Conservation (phyloP, 2,113 vertebrate genomes). For the Heloderma charlesbogerti region DNA sequence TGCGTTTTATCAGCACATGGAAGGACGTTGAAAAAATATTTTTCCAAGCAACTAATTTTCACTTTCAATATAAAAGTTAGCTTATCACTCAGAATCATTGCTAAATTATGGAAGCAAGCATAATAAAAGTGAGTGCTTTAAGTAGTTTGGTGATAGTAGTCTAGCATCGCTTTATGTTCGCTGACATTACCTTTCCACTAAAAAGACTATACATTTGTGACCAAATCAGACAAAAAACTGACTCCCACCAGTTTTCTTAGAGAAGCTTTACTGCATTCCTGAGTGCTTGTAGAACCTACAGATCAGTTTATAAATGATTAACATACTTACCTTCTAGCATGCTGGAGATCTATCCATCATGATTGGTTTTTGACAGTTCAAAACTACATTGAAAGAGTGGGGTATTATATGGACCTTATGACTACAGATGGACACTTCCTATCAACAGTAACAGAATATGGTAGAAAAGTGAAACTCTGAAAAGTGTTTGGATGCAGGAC, state of each 20-base stretch:
- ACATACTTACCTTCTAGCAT: constrained; percentile 67
- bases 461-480: constrained; percentile 1
- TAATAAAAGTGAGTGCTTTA: constrained; percentile 1
- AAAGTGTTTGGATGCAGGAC: constrained; percentile 8
- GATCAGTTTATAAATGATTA: constrained; percentile 78
- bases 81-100: not conserved
- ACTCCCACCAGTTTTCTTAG: constrained; percentile 74
- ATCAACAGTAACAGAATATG: not conserved
- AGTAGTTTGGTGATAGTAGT: not conserved
- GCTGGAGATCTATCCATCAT: constrained; percentile 63
- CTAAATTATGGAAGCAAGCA: not conserved
- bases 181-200: not conserved
- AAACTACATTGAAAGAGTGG: constrained; percentile 33
- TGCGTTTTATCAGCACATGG: not conserved
- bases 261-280: constrained; percentile 75
- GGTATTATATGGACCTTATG: constrained; percentile 17
- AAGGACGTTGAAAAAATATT: not conserved
- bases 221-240: constrained; percentile 81
- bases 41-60: constrained; percentile 1
- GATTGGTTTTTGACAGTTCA: constrained; percentile 64
- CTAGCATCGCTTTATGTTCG: not conserved
- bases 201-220: constrained; percentile 65
- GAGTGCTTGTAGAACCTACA: constrained; percentile 77
- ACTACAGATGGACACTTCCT: constrained; percentile 9
- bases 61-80: not conserved